phyloP scores from a whole-genome alignment of 2,888 invertebrate genomes.

The Caenorhabditis japonica region DNA sequence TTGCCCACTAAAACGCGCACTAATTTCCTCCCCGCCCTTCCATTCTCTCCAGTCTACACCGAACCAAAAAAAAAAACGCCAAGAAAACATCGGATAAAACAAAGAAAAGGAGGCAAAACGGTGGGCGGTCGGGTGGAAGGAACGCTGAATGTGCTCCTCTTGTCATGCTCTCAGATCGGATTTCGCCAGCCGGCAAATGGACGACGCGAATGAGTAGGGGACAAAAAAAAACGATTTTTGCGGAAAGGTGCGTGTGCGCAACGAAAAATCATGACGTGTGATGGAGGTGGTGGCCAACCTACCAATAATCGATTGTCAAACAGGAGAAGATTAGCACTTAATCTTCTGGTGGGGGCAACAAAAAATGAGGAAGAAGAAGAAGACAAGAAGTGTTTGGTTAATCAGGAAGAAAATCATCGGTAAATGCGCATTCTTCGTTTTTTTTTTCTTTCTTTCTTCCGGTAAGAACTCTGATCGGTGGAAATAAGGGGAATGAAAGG shows the following conservation, averaged over 20 bases:
- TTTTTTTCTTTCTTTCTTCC: constrained; percentile 12
- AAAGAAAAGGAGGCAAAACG: constrained; percentile 18
- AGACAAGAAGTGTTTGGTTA: constrained; percentile 33
- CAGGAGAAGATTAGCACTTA: constrained; percentile 43
- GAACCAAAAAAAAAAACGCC: constrained; percentile 32
- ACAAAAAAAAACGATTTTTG: too few relatives aligned
- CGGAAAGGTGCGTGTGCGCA: constrained; percentile 33
- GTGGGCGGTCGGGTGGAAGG: neutral
- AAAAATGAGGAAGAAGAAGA: too few relatives aligned
- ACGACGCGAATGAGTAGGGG: too few relatives aligned
- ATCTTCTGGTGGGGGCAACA: too few relatives aligned
- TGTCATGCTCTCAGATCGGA: constrained; percentile 51
- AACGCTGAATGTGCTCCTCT: constrained; percentile 34
- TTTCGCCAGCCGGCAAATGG: constrained; percentile 44
- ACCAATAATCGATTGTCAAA: constrained; percentile 48
- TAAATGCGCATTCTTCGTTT: too few relatives aligned
- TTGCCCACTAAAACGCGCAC: too few relatives aligned
- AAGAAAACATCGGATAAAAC: constrained; percentile 50
- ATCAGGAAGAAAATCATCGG: too few relatives aligned
- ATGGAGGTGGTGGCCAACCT: too few relatives aligned
- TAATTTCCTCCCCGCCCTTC: too few relatives aligned
- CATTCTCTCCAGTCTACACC: constrained; percentile 42
- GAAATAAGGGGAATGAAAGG: neutral
- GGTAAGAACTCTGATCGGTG: constrained; percentile 34
- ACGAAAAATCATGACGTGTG: constrained; percentile 29